phyloP scores from a whole-genome alignment of 2,888 invertebrate species.

The Drosophila kokeensis region DNA sequence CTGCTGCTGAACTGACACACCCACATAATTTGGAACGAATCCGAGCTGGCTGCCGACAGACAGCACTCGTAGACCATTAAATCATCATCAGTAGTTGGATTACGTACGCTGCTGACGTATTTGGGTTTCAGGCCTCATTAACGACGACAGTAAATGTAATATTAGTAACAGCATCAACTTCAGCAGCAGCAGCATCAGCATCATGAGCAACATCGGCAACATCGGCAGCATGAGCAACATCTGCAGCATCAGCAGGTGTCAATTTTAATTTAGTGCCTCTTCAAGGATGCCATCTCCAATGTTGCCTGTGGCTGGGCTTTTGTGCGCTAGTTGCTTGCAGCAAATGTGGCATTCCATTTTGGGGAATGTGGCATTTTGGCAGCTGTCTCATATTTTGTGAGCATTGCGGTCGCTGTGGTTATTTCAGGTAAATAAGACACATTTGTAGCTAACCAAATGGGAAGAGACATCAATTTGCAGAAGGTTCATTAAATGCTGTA shows the following conservation, averaged over 20 bases:
- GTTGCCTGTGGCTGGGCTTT: slow-evolving; percentile 22
- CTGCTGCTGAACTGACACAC: slow-evolving; percentile 25
- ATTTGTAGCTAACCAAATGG: not conserved
- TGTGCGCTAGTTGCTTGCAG: not conserved
- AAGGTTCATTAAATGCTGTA: not conserved
- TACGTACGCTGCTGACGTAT: slow-evolving; percentile 60
- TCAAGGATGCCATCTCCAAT: slow-evolving; percentile 38
- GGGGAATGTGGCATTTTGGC: slow-evolving; percentile 2
- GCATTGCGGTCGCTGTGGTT: slow-evolving; percentile 42
- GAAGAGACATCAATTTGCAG: not conserved
- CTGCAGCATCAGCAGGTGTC: slow-evolving; percentile 69
- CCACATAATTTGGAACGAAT: slow-evolving; percentile 14
- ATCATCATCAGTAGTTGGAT: slow-evolving; percentile 49
- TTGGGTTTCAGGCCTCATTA: slow-evolving; percentile 74
- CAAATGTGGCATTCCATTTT: not conserved
- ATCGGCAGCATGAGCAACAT: not conserved
- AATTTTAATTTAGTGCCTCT: slow-evolving; percentile 73
- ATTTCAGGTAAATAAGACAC: slow-evolving; percentile 14
- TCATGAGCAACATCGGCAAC: too few relatives aligned
- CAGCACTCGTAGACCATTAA: slow-evolving; percentile 36
- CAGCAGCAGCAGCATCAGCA: slow-evolving; percentile 51
- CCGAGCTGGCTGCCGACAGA: slow-evolving; percentile 21
- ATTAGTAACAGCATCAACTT: slow-evolving; percentile 2
- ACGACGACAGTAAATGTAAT: slow-evolving; percentile 25
- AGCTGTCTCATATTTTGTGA: slow-evolving; percentile 48